Evolutionary conservation across 64 coral and sea anemone genomes (phyloP), one percentile per base, ranked within the genome.

Genomic region (Orbicella faveolata): DNA sequence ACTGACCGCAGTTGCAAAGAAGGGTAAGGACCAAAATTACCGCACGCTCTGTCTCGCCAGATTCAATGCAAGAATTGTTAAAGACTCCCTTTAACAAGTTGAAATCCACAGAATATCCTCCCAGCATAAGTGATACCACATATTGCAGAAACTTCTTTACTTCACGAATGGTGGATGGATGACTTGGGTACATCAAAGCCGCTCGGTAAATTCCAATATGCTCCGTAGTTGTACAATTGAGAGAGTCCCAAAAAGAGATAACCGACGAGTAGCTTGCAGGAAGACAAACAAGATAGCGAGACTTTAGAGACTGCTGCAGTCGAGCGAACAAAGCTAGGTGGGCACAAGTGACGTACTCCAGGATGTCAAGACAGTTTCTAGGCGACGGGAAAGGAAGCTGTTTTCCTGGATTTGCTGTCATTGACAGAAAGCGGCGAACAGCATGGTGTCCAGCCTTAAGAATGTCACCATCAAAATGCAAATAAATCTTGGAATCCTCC

Each of bases 331-430:
- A 35, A 36, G 88, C 78, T 18, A 99, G 87, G 57, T 87, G 88
- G 4, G 88, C 91, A 4, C 91, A 93, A 16, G 93, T 19, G n/a
- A 95, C 90, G 75, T 93, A 83, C 34, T 99, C 97, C 35, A 99
- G 61, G 84, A 94, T 89, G 84, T 89, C 84, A 20, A 94, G 67
- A 57, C 92, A 90, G 81, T 94, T 91, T 61, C 79, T 75, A 19
- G 94, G 83, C 2, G 92, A 94, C 15, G 95, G 95, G 21, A 78
- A 83, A 34, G 89, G 83, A 33, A 88, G 21, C 15, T 66, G 69
- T 25, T 70, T 70, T 36, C 3, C 14, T 11, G 86, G 72, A 11
- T 80, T 83, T 0, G 97, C 97, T 16, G 94, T 78, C 19, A 90
- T 70, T n/a, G n/a, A n/a, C 6, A 44, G 54, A 41, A 95, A 99